Percentiles rank a stretch among this genome's conserved stretches.
Conservation (phyloP, 2,113 vertebrate species). For the Phasianus colchicus region DNA sequence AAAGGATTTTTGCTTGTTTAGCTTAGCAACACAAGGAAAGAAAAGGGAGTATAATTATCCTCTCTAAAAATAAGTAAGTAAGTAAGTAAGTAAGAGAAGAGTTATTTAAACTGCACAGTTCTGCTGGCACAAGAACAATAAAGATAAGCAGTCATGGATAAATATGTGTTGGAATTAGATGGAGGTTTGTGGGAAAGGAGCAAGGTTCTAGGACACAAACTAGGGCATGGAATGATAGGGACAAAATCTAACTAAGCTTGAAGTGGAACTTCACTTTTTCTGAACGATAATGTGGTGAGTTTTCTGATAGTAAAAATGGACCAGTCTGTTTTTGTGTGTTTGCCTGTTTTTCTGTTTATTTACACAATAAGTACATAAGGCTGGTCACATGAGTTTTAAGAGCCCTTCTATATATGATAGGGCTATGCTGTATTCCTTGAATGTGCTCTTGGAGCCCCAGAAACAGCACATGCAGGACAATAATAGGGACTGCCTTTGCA, state of each 20-base stretch:
- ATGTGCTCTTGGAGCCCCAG: not conserved
- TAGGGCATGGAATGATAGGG: not conserved
- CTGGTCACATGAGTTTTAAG: not conserved
- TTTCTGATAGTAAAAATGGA: conserved; percentile 8
- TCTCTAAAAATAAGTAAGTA: not conserved
- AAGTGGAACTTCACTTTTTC: conserved; percentile 12
- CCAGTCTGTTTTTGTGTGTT: not conserved
- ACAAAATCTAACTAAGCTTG: conserved; percentile 33
- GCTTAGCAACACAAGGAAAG: not conserved
- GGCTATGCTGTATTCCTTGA: not conserved
- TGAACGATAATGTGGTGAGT: not conserved
- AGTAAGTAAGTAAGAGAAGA: not conserved
- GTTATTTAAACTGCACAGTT: not conserved
- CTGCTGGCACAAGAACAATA: not conserved
- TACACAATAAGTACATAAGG: not conserved
- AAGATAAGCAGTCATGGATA: not conserved
- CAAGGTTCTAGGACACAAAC: not conserved
- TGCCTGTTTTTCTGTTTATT: not conserved
- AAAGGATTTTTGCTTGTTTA: not conserved
- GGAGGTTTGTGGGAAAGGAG: not conserved
- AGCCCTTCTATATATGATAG: not conserved
- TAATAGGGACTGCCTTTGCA: not conserved
- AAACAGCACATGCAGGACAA: not conserved
- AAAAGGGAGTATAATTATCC: not conserved
- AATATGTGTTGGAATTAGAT: conserved; percentile 6